Base-by-base conservation (phyloP, 1,140 invertebrate species). In the Tetraneura akinire region DNA sequence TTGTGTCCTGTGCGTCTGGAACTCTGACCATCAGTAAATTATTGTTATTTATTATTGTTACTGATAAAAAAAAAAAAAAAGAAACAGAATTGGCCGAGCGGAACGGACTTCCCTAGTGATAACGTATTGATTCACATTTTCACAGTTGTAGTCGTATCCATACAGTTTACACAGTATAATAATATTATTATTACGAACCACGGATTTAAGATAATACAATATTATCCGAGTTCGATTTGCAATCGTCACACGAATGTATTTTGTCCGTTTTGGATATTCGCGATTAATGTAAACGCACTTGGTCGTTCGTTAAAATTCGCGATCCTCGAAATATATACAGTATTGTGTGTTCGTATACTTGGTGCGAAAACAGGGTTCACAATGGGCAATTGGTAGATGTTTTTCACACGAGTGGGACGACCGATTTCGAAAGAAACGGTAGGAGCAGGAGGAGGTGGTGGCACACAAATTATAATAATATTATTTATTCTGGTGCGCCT, bases 401-500 rank as follows among this genome's bases (percentile, higher is more conserved):
- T 66, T 66, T 66, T 66, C 32, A 42, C n/a, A 9, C 57, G 32
- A 13, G 64, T 45, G 64, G 32, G 32, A 66, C 32, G 32, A 23
- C 32, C 64, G 64, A 42, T 66, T 14, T 32, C n/a, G n/a, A 11
- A 18, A 66, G 37, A 21, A 13, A 21, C 13, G 60, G 16, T 10
- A 9, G 26, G n/a, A 45, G 37, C 8, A 18, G 8, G 14, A 16
- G 23, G 32, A 21, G 37, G 29, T 37, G 62, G 62, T 66, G 62
- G 62, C 62, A 45, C 64, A 62, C 49, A 26, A 64, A 13, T n/a
- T n/a, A n/a, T 21, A 45, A 23, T 68, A 45, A 68, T 68, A 51
- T n/a, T 29, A 71, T 29, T 71, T 62, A 78, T 78, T 62, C 37
- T 78, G 32, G 53, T 42, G 74, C 37, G 5, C 37, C 42, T 42